phyloP scores from a whole-genome alignment of 2,797 vertebrate species.

The Hyperoplus lanceolatus region DNA sequence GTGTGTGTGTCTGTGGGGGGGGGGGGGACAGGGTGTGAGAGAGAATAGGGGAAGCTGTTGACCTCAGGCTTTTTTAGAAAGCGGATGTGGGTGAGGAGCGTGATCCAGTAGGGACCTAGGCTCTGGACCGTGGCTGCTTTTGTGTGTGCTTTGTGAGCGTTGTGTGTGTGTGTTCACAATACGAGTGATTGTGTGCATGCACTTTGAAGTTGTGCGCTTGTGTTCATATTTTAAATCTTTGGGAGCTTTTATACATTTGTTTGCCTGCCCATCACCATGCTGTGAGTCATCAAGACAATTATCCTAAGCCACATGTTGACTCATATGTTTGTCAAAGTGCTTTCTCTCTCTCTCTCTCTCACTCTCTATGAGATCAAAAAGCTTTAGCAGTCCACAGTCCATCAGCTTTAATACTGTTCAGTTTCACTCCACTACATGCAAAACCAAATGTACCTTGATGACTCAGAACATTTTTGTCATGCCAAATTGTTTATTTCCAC shows the following conservation, averaged over 20 bases:
- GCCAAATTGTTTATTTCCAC: constrained; percentile 50
- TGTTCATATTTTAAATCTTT: constrained; percentile 60
- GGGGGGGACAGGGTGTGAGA: constrained; percentile 76
- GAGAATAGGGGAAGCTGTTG: constrained; percentile 81
- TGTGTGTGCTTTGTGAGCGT: constrained; percentile 2
- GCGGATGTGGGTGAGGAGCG: constrained; percentile 80
- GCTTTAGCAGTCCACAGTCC: constrained; percentile 42
- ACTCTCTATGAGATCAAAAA: constrained; percentile 42
- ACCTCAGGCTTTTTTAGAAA: constrained; percentile 81
- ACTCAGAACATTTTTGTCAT: constrained; percentile 39
- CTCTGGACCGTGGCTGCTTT: constrained; percentile 44
- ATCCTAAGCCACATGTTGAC: constrained; percentile 85
- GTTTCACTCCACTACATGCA: constrained; percentile 44
- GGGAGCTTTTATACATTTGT: constrained; percentile 57
- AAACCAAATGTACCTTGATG: constrained; percentile 61
- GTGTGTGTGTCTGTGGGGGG: constrained; percentile 30
- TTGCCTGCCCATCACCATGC: constrained; percentile 70
- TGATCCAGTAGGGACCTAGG: constrained; percentile 61
- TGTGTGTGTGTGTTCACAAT: constrained; percentile 6
- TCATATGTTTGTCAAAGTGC: constrained; percentile 85
- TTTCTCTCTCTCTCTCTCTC: constrained; percentile 47
- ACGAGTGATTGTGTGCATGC: constrained; percentile 45
- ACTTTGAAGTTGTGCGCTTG: constrained; percentile 44
- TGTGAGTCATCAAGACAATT: constrained; percentile 83
- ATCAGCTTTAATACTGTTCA: constrained; percentile 40